Conservation (phyloP, 2,888 invertebrate genomes). For the Macrophya annulata region DNA sequence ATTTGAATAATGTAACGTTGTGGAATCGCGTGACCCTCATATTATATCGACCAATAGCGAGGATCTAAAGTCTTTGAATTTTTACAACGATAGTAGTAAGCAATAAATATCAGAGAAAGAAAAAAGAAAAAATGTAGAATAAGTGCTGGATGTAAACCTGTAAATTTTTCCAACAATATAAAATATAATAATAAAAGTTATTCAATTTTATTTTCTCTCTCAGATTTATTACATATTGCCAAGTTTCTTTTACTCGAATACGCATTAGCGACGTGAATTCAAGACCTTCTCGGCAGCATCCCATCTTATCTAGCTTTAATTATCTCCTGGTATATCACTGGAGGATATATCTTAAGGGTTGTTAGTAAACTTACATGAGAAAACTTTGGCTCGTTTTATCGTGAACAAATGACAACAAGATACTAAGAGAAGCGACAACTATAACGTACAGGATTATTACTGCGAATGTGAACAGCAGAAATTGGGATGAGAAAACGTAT, state of each 20-base stretch:
- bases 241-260: not conserved
- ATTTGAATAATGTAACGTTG: not conserved
- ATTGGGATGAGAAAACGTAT: not conserved
- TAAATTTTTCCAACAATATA: not conserved
- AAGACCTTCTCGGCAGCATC: not conserved
- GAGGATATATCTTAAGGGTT: conserved; percentile 26
- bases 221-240: not conserved
- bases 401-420: not conserved
- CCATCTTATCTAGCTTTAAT: conserved; percentile 10
- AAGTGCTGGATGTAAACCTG: not conserved
- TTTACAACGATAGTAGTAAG: not conserved
- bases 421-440: not conserved
- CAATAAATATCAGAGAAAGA: not conserved
- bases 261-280: not conserved
- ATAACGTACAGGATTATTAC: not conserved
- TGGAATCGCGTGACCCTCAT: not conserved
- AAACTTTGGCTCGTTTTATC: conserved; percentile 24
- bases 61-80: not conserved
- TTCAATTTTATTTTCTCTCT: not conserved
- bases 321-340: conserved; percentile 2
- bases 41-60: not conserved
- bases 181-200: not conserved
- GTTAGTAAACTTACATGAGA: conserved; percentile 27
- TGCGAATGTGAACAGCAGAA: not conserved
- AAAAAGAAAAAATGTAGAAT: not conserved